Evolutionary conservation across 1,140 invertebrate genomes (phyloP).

Genomic region (Neodiprion lecontei): DNA sequence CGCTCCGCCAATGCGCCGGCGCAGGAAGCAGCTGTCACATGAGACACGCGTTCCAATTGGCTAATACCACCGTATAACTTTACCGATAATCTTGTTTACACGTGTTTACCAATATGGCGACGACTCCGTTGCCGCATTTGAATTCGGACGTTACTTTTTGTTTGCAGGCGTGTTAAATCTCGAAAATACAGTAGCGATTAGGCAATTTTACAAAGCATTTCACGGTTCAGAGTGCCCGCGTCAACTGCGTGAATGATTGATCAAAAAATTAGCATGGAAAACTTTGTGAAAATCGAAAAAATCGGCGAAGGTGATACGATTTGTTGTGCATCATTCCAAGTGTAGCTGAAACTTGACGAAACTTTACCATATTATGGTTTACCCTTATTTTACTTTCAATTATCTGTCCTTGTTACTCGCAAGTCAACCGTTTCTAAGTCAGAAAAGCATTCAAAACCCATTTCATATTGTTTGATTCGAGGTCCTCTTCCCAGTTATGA

Average conservation of each 20-base stretch:
- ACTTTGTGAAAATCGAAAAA: slow-evolving; percentile 93
- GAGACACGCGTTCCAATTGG: slow-evolving; percentile 12
- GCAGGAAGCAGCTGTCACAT: slow-evolving; percentile 3
- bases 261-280: slow-evolving; percentile 72
- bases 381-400: not conserved
- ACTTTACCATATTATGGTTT: slow-evolving; percentile 10
- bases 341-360: not conserved
- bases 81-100: slow-evolving; percentile 18
- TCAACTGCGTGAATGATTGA: not conserved
- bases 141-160: slow-evolving; percentile 47
- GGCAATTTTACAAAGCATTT: no score
- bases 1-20: not conserved
- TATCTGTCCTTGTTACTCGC: slow-evolving; percentile 12
- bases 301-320: slow-evolving; percentile 83
- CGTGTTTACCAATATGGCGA: slow-evolving; percentile 46
- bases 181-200: no score
- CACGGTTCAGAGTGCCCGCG: no score
- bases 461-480: no score
- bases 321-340: not conserved
- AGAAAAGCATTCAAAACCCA: no score
- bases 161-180: slow-evolving; percentile 12
- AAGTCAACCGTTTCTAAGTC: no score
- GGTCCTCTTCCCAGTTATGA: no score
- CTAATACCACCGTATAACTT: not conserved
- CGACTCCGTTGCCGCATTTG: slow-evolving; percentile 40